Base-by-base conservation (phyloP, 2,888 invertebrate species). In the Lasioglossum villosulum region DNA sequence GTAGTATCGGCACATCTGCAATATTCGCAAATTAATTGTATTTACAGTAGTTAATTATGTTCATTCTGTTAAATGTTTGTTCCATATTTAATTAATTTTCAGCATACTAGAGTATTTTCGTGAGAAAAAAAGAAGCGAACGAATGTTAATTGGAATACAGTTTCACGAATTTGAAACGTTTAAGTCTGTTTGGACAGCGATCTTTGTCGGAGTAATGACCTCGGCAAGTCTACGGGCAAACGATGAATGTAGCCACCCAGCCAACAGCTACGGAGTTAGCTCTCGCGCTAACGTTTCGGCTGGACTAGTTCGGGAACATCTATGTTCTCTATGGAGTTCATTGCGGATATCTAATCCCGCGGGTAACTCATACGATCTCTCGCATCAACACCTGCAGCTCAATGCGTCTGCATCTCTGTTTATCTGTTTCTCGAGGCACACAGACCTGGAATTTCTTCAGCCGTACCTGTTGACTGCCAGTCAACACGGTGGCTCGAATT, bases 301-400 rank as follows among this genome's bases (percentile, higher is more conserved):
- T 70, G 19, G 34, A 37, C 59, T 68, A 30, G n/a, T 72, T 63
- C 34, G 27, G 23, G 27, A 56, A 52, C 76, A 42, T 45, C 39
- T n/a, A 48, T 42, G 71, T 82, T 75, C 82, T 82, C 82, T n/a
- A 27, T 16, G 71, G 82, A 34, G 48, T 70, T 66, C 34, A 27
- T 73, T 37, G 6, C 59, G 34, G 27, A 63, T 71, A 34, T 59
- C 30, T 81, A 37, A 59, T 75, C 74, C 14, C 82, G n/a, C n/a
- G 39, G 19, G 45, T 75, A 48, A 52, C 56, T 74, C 56, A 68
- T 48, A 56, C 45, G 56, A 80, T 74, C 73, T 59, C 56, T 23
- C 42, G 73, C 27, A 73, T 80, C 74, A 74, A 56, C 74, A 70
- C 74, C 73, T 74, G 30, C 16, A 37, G 45, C 80, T 45, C 68